Evolutionary conservation across 1,140 invertebrate species (phyloP).

Genomic region (Propsilocerus akamusi): DNA sequence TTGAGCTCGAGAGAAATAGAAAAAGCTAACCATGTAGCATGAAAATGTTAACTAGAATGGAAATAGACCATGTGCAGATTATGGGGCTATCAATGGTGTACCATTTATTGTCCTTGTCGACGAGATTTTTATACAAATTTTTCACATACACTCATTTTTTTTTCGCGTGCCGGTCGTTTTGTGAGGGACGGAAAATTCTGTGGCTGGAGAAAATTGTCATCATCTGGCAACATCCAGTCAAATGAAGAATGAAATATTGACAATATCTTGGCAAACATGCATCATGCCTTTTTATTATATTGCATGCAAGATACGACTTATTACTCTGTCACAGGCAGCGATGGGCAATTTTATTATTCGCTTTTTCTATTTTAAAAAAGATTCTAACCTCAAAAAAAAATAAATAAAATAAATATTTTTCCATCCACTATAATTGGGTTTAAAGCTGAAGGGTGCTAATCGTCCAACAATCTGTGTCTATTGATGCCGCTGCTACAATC

Average conservation of each 20-base stretch:
- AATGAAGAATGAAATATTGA: not conserved
- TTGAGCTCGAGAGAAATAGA: too few species aligned
- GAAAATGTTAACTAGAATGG: too few species aligned
- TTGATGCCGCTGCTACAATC: too few species aligned
- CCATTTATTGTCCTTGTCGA: slow-evolving; percentile 1
- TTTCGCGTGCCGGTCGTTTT: not conserved
- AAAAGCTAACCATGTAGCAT: not conserved
- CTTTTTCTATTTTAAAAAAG: too few species aligned
- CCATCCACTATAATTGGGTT: not conserved
- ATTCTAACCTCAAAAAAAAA: too few species aligned
- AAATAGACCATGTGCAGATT: slow-evolving; percentile 2
- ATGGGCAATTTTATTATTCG: too few species aligned
- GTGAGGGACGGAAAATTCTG: not conserved
- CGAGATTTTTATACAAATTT: too few species aligned
- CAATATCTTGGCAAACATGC: not conserved
- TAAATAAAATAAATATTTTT: too few species aligned
- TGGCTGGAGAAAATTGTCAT: not conserved
- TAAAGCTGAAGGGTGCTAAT: not conserved
- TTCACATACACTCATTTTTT: too few species aligned
- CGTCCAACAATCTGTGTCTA: too few species aligned
- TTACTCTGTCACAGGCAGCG: not conserved
- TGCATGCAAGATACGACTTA: not conserved
- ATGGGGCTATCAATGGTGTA: not conserved
- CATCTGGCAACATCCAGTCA: not conserved
- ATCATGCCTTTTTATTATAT: not conserved